These are phyloP conservation scores for Halcyon leucocephala DNA, from an alignment of 2,797 vertebrate genomes.

Conservation along the genomic window DNA sequence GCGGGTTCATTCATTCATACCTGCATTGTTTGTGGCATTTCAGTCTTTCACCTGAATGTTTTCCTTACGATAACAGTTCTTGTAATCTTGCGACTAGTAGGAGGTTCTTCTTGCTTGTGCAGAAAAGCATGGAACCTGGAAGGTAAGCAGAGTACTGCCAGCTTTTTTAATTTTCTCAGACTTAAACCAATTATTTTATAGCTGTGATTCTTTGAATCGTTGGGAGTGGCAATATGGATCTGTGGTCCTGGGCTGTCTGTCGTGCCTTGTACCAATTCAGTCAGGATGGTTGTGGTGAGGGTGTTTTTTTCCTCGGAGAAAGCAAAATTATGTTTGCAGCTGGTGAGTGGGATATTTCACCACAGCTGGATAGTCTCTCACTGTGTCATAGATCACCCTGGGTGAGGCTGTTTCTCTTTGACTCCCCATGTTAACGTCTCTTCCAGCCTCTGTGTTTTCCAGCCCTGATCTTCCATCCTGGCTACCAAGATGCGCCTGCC, in stretches of 20 bases:
- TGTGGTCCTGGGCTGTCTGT: background rate
- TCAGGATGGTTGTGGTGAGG: background rate
- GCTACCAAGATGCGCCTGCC: background rate
- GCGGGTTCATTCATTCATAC: background rate
- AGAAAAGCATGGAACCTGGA: background rate
- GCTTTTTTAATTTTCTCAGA: background rate
- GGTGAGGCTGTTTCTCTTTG: slow-evolving; percentile 43
- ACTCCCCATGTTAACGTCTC: background rate
- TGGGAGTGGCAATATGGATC: background rate
- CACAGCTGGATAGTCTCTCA: slow-evolving; percentile 54
- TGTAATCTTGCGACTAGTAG: background rate
- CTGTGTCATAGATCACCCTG: slow-evolving; percentile 22
- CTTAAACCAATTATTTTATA: background rate
- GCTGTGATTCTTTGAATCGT: background rate
- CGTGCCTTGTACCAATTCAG: background rate
- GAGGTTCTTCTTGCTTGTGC: background rate
- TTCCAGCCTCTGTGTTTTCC: slow-evolving; percentile 44
- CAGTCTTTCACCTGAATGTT: background rate
- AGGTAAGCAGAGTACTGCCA: background rate
- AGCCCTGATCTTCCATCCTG: slow-evolving; percentile 13
- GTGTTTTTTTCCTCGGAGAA: background rate
- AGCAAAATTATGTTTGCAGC: slow-evolving; percentile 20
- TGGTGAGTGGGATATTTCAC: slow-evolving; percentile 24
- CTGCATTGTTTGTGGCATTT: background rate
- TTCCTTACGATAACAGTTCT: background rate